Percentiles rank a stretch among this genome's conserved stretches.
Evolutionary conservation across 2,888 invertebrate genomes (phyloP).

Genomic region (Xestia xanthographa): DNA sequence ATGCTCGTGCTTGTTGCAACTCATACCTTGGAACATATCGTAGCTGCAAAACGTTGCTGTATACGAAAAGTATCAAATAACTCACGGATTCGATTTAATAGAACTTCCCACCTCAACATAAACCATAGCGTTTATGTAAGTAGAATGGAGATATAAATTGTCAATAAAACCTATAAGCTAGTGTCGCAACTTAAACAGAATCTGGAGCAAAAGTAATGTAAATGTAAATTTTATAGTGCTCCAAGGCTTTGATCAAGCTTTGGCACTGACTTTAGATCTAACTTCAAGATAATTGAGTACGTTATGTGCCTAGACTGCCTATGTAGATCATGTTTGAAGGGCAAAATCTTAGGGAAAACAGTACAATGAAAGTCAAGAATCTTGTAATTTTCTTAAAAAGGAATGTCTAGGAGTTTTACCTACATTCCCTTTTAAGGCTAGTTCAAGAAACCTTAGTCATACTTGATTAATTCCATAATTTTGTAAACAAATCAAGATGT

Average conservation of each 20-base stretch:
- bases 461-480: not conserved
- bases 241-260: conserved; percentile 75
- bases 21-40: conserved; percentile 55
- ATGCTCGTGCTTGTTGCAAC: conserved; percentile 78
- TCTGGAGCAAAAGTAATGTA: conserved; percentile 83
- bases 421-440: not conserved
- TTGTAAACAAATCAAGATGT: conserved; percentile 4
- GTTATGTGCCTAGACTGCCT: conserved; percentile 43
- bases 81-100: conserved; percentile 45
- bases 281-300: conserved; percentile 70
- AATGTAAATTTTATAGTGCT: conserved; percentile 82
- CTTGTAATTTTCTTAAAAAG: not conserved
- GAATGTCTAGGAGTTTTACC: too few relatives aligned
- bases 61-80: conserved; percentile 56
- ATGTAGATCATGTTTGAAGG: conserved; percentile 61
- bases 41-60: conserved; percentile 46
- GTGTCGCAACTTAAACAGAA: conserved; percentile 80
- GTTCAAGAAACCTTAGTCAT: not conserved
- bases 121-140: conserved; percentile 67
- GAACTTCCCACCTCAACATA: conserved; percentile 66
- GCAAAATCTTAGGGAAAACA: conserved; percentile 56
- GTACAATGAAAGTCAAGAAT: conserved; percentile 6
- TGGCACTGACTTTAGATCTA: conserved; percentile 76
- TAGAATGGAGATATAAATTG: conserved; percentile 78
- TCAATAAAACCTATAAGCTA: conserved; percentile 76